A percentile compares a stretch with the other conserved stretches of the same genome.
These are phyloP conservation scores for Enoplosus armatus DNA, from an alignment of 2,797 vertebrate genomes.

Conservation along the genomic window DNA sequence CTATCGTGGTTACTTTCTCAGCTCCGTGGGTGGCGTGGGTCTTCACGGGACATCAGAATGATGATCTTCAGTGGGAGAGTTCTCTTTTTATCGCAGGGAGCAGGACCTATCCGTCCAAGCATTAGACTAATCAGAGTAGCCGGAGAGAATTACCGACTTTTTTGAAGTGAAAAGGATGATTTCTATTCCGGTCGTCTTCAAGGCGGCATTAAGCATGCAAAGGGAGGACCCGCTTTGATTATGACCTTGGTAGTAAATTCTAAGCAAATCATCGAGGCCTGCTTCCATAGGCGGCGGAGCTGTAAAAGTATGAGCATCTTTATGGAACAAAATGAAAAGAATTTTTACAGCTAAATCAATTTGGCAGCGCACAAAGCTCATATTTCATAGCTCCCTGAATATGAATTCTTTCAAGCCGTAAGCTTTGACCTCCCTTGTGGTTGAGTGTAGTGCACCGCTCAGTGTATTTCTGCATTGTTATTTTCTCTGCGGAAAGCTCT, in stretches of 20 bases:
- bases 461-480: slow-evolving; percentile 67
- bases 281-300: slow-evolving; percentile 67
- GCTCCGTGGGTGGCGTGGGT: slow-evolving; percentile 24
- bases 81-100: slow-evolving; percentile 65
- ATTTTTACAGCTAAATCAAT: slow-evolving; percentile 83
- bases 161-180: slow-evolving; percentile 69
- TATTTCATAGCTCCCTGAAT: slow-evolving; percentile 75
- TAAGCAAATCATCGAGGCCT: slow-evolving; percentile 71
- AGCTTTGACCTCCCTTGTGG: slow-evolving; percentile 76
- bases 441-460: slow-evolving; percentile 58
- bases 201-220: slow-evolving; percentile 63
- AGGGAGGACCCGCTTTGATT: slow-evolving; percentile 72
- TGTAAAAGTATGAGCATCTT: slow-evolving; percentile 76
- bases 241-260: slow-evolving; percentile 81
- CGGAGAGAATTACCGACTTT: slow-evolving; percentile 64
- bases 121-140: slow-evolving; percentile 69
- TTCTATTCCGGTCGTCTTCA: slow-evolving; percentile 61
- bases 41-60: slow-evolving; percentile 38
- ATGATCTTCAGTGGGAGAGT: slow-evolving; percentile 55
- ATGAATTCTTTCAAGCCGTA: slow-evolving; percentile 72
- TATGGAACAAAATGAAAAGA: slow-evolving; percentile 78
- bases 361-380: slow-evolving; percentile 74
- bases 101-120: slow-evolving; percentile 58
- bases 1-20: slow-evolving; percentile 30
- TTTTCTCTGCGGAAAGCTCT: slow-evolving; percentile 68